A percentile compares a stretch with the other conserved stretches of the same genome.
Evolutionary conservation across 35 echinoderm and acorn worm species (phyloP).

Genomic region (Acanthaster planci): DNA sequence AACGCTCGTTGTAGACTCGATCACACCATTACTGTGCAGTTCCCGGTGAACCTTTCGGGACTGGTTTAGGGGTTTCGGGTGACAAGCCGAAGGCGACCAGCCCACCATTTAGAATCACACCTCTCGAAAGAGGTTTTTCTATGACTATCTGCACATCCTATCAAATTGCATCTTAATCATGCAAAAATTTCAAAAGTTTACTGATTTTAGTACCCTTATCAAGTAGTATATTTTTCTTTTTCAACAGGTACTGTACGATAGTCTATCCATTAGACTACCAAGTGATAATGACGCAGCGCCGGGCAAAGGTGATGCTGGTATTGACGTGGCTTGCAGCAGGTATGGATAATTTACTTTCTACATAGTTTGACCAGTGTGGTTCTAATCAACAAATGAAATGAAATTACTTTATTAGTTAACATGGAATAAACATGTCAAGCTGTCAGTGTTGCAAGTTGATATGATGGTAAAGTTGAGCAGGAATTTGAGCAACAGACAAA

Average conservation of each 20-base stretch:
- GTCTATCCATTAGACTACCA: slow-evolving; percentile 3
- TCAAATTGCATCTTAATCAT: neutral
- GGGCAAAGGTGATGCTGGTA: neutral
- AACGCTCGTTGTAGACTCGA: too few species aligned
- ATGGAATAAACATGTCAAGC: too few species aligned
- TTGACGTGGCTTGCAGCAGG: slow-evolving; percentile 2
- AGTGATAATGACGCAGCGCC: neutral
- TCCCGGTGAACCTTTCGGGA: neutral
- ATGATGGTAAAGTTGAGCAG: too few species aligned
- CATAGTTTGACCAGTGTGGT: too few species aligned
- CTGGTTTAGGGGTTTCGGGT: neutral
- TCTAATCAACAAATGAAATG: too few species aligned
- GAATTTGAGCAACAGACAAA: too few species aligned
- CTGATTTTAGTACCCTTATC: neutral
- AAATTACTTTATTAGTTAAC: too few species aligned
- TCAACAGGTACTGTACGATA: neutral
- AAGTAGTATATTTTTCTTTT: neutral
- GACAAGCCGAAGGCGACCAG: neutral
- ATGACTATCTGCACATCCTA: neutral
- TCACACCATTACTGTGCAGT: too few species aligned
- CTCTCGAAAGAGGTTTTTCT: neutral
- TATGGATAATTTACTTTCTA: neutral
- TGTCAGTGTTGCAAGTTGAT: too few species aligned
- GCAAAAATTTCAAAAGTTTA: neutral
- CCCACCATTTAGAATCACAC: neutral